Evolutionary conservation across 2,113 vertebrate genomes (phyloP).

Genomic region (Poecilia latipinna): DNA sequence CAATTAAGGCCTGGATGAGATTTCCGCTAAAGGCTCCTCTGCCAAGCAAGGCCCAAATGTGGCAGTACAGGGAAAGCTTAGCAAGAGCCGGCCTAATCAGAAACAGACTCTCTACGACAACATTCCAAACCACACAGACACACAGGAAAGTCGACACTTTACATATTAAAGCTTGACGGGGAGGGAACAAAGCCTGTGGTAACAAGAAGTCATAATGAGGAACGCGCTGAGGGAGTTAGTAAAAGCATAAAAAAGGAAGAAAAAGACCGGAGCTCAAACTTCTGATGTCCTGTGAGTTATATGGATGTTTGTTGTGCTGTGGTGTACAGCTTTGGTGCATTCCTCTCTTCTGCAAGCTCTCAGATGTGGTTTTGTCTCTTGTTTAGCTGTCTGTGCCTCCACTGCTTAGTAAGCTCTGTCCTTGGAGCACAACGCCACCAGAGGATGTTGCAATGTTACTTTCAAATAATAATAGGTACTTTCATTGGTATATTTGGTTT

Average conservation of each 20-base stretch:
- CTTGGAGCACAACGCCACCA: constrained; percentile 36
- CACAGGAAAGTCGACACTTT: constrained; percentile 70
- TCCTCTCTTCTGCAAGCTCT: constrained; percentile 44
- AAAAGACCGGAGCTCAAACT: constrained; percentile 41
- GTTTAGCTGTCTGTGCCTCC: constrained; percentile 54
- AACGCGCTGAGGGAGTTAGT: constrained; percentile 49
- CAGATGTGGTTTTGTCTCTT: constrained; percentile 54
- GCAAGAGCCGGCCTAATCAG: constrained; percentile 63
- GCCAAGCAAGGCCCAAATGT: constrained; percentile 61
- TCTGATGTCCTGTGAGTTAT: constrained; percentile 61
- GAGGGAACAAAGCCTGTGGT: constrained; percentile 58
- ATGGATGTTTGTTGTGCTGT: constrained; percentile 53
- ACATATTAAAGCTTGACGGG: constrained; percentile 65
- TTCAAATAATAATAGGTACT: constrained; percentile 14
- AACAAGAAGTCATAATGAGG: constrained; percentile 74
- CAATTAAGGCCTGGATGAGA: constrained; percentile 66
- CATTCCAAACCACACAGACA: constrained; percentile 71
- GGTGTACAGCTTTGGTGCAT: constrained; percentile 28
- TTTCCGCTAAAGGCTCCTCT: constrained; percentile 35
- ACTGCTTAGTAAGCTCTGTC: constrained; percentile 22
- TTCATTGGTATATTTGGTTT: constrained; percentile 4
- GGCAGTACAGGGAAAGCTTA: constrained; percentile 61
- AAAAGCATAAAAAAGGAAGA: constrained; percentile 22
- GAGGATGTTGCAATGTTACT: constrained; percentile 16
- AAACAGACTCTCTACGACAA: constrained; percentile 76